These are phyloP conservation scores for Camptogramma bilineatum DNA, from an alignment of 2,888 invertebrate species.

Conservation along the genomic window DNA sequence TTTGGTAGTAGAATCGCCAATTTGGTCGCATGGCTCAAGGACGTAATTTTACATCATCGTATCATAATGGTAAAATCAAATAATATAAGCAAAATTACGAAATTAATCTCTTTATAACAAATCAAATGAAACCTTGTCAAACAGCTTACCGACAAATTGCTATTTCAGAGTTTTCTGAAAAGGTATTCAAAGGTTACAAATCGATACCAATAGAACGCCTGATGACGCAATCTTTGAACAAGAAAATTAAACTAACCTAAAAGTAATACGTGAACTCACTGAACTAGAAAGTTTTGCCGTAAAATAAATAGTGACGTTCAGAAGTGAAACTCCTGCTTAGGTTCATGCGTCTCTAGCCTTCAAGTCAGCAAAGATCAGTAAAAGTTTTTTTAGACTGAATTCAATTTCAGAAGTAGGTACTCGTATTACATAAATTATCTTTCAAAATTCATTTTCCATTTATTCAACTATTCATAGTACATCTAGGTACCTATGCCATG, in stretches of 20 bases:
- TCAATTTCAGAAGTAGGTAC: too few species aligned
- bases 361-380: too few species aligned
- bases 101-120: slow-evolving; percentile 3
- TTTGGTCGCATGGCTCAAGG: neutral
- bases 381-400: too few species aligned
- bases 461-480: too few species aligned
- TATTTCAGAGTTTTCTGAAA: slow-evolving; percentile 12
- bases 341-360: too few species aligned
- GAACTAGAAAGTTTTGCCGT: slow-evolving; percentile 35
- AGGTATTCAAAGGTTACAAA: slow-evolving; percentile 30
- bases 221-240: slow-evolving; percentile 43
- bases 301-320: slow-evolving; percentile 21
- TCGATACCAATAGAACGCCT: slow-evolving; percentile 38
- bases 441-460: too few species aligned
- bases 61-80: neutral
- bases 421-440: too few species aligned
- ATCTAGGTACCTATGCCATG: too few species aligned
- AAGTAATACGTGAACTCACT: slow-evolving; percentile 47
- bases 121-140: slow-evolving; percentile 17
- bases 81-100: neutral
- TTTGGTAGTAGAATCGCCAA: neutral
- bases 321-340: slow-evolving; percentile 7
- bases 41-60: neutral
- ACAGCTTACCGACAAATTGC: slow-evolving; percentile 21
- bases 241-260: slow-evolving; percentile 42